Conservation (phyloP, 2,113 vertebrate genomes). For the Centropristis striata region DNA sequence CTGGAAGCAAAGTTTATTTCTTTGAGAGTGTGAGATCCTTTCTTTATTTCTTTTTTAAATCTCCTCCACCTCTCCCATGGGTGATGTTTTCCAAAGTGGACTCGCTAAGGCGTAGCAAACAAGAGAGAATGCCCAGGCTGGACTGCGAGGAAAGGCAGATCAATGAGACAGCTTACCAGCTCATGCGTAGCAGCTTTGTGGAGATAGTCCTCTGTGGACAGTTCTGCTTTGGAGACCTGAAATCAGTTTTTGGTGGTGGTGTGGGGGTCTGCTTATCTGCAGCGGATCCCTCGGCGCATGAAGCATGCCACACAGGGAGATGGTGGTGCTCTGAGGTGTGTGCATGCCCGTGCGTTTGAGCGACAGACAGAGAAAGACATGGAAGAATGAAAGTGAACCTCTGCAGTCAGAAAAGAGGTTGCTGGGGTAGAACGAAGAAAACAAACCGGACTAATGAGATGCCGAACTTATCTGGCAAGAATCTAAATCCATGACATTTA, state of each 20-base stretch:
- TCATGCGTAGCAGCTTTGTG: constrained; percentile 80
- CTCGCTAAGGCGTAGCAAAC: constrained; percentile 77
- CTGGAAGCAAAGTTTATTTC: constrained; percentile 58
- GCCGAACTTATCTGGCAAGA: not conserved
- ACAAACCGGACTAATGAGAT: constrained; percentile 4
- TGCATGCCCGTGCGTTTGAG: constrained; percentile 22
- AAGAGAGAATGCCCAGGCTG: constrained; percentile 75
- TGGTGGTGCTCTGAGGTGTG: constrained; percentile 48
- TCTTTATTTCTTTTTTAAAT: constrained; percentile 25
- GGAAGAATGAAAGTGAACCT: constrained; percentile 46
- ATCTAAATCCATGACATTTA: constrained; percentile 20
- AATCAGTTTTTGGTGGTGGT: constrained; percentile 70
- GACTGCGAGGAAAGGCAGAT: constrained; percentile 77
- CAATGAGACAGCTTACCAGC: constrained; percentile 80
- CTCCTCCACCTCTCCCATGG: constrained; percentile 63
- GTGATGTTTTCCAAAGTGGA: constrained; percentile 81
- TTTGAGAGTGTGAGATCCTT: constrained; percentile 36
- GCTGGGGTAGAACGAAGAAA: not conserved
- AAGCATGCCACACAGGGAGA: constrained; percentile 67
- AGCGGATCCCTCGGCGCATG: constrained; percentile 64
- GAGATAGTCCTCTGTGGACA: constrained; percentile 79
- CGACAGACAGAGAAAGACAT: constrained; percentile 38
- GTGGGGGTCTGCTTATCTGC: constrained; percentile 71
- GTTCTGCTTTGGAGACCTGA: constrained; percentile 80
- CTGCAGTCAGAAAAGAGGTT: constrained; percentile 9